Percentiles rank a stretch among this genome's conserved stretches.
Evolutionary conservation across 2,797 vertebrate genomes (phyloP).

Genomic region (Podargus strigoides): DNA sequence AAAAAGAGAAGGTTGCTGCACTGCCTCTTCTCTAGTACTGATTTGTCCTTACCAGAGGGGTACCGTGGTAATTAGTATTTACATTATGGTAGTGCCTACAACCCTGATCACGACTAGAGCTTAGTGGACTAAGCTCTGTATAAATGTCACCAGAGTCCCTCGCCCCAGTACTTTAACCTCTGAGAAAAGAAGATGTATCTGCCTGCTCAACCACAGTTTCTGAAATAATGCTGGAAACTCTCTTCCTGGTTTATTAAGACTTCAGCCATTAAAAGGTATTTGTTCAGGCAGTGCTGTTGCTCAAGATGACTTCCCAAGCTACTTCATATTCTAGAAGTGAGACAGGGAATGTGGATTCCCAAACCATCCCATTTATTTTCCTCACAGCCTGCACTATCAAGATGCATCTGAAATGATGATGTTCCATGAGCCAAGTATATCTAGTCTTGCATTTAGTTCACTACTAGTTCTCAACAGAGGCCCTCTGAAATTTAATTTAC

Average conservation of each 20-base stretch:
- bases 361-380: not conserved
- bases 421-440: not conserved
- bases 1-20: not conserved
- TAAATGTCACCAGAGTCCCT: not conserved
- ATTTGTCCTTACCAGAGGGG: not conserved
- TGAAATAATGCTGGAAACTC: not conserved
- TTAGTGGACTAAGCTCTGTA: conserved; percentile 20
- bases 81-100: not conserved
- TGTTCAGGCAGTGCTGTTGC: not conserved
- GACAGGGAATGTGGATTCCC: not conserved
- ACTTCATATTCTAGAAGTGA: not conserved
- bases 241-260: not conserved
- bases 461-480: not conserved
- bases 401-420: not conserved
- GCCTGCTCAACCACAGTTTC: not conserved
- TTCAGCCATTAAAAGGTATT: not conserved
- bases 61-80: not conserved
- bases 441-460: not conserved
- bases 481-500: not conserved
- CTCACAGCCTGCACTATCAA: not conserved
- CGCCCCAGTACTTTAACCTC: not conserved
- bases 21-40: not conserved
- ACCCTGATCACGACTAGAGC: not conserved
- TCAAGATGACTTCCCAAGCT: not conserved
- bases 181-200: not conserved